Conservation (phyloP, 2,888 invertebrate genomes). For the Sminthurides aquaticus region DNA sequence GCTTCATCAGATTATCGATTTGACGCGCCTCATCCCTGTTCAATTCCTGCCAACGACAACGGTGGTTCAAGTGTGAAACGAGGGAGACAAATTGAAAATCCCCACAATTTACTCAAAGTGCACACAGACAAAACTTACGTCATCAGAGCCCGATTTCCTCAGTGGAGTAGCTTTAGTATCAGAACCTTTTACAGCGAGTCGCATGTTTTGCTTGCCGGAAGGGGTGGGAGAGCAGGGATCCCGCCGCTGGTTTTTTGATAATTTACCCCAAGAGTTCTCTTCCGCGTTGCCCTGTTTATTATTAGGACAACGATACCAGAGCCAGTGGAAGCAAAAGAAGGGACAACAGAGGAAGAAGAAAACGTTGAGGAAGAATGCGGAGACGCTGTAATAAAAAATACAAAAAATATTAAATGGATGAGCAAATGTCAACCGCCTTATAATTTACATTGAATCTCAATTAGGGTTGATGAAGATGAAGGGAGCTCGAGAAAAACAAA, state of each 20-base stretch:
- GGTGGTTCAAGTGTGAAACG: neutral
- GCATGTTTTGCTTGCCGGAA: neutral
- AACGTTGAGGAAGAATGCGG: slow-evolving; percentile 8
- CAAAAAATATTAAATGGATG: too few relatives aligned
- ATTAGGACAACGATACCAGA: neutral
- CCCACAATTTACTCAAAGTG: neutral
- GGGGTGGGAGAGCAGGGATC: neutral
- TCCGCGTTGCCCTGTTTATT: neutral
- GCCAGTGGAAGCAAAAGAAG: slow-evolving; percentile 12
- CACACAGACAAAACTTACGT: neutral
- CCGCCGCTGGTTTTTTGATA: neutral
- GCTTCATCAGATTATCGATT: neutral
- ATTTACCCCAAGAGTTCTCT: neutral
- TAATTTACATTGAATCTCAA: too few relatives aligned
- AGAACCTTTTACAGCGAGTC: slow-evolving; percentile 1
- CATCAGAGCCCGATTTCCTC: neutral
- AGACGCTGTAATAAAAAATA: neutral
- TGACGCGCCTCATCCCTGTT: neutral
- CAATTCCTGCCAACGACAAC: neutral
- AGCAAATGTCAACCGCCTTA: too few relatives aligned
- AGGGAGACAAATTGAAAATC: neutral
- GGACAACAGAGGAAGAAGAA: slow-evolving; percentile 17
- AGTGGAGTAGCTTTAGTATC: neutral
- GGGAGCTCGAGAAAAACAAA: too few relatives aligned
- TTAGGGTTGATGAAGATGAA: too few relatives aligned